Evolutionary conservation across 2,888 invertebrate species (phyloP), one percentile per base, ranked within the genome.

Genomic region (Lottia scabra): DNA sequence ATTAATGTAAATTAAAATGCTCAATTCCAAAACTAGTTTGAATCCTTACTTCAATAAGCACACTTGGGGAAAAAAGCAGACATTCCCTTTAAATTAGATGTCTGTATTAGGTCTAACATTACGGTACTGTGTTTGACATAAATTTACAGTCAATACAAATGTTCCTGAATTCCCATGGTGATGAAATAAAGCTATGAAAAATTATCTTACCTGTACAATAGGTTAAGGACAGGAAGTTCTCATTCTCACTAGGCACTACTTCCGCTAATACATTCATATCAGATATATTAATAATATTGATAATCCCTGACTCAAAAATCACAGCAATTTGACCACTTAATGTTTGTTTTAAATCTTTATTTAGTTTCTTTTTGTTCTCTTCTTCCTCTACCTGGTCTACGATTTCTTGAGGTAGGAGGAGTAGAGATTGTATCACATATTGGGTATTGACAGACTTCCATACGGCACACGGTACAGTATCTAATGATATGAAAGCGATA

Each of bases 141-240:
- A n/a, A n/a, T n/a, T 38, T 8, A 38, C 10, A 38, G 38, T 2
- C 38, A 38, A 38, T 6, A 38, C 5, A 38, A 1, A 8, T 5
- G 5, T 38, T 38, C 10, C 3, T 30, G 5, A 30, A 2, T 30
- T 2, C 2, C 30, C 38, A 38, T 38, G 5, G 5, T 38, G 38
- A 8, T 38, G 38, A 38, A 38, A 38, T 38, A 38, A 10, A 38
- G 10, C 5, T 8, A 8, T 38, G 3, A 23, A 19, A 71, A 30
- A 45, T 16, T 69, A 65, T 91, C 92, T 91, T 90, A 91, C 96
- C 95, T 73, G 95, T 94, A 88, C 96, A 96, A 89, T 95, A 96
- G 0, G 94, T 94, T 1, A 94, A 94, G 0, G 96, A 95, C 16
- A 95, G 93, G 85, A 96, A 96, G 84, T 78, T 82, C 63, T 87